Percentiles rank a stretch among this genome's conserved stretches.
These are phyloP conservation scores for Chlorospingus semifuscus DNA, from an alignment of 2,797 vertebrate species.

Conservation along the genomic window DNA sequence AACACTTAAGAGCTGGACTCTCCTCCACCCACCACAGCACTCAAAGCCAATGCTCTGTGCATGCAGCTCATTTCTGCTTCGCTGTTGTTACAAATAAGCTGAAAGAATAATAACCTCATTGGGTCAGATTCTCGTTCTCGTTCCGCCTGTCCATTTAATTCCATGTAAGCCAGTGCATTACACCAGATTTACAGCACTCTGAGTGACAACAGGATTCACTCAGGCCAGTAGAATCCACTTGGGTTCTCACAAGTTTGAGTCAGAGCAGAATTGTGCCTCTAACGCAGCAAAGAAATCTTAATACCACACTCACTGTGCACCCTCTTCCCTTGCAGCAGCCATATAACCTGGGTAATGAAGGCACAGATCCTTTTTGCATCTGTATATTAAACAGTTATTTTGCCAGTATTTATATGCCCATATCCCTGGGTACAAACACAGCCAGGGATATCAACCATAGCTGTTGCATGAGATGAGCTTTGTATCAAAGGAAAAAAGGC, in stretches of 20 bases:
- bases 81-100: neutral
- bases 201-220: neutral
- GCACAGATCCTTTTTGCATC: neutral
- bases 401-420: conserved; percentile 47
- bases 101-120: neutral
- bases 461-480: conserved; percentile 63
- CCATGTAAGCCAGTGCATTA: neutral
- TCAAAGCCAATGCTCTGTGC: neutral
- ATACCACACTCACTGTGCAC: neutral
- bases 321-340: neutral
- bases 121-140: neutral
- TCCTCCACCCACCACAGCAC: neutral
- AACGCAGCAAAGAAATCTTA: neutral
- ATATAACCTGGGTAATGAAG: neutral
- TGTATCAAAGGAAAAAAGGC: conserved; percentile 70
- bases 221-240: neutral
- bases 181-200: neutral
- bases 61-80: neutral
- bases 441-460: conserved; percentile 46
- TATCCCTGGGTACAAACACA: conserved; percentile 42
- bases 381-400: conserved; percentile 48
- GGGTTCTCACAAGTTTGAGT: neutral
- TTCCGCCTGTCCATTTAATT: neutral
- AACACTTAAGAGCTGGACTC: neutral
- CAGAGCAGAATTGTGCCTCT: neutral